Evolutionary conservation across 2,797 vertebrate species (phyloP).

Genomic region (Diplodus puntazzo): DNA sequence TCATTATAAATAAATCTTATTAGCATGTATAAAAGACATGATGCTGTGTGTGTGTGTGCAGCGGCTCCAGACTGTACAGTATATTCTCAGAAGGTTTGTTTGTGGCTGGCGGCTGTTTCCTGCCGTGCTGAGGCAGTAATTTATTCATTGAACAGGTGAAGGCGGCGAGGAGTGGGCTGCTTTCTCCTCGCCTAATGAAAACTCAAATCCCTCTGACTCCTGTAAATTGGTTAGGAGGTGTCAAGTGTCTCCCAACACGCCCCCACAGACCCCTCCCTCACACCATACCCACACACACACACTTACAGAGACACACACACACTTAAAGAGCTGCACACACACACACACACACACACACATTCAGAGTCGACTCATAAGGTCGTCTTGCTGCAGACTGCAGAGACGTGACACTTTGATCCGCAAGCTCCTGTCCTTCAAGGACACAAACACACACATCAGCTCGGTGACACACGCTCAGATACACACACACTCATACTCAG

Average conservation of each 20-base stretch:
- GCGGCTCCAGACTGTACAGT: slow-evolving; percentile 11
- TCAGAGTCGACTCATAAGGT: slow-evolving; percentile 38
- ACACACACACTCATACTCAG: not conserved
- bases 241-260: slow-evolving; percentile 63
- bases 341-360: slow-evolving; percentile 18
- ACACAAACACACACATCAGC: slow-evolving; percentile 15
- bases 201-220: slow-evolving; percentile 73
- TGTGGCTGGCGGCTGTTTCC: slow-evolving; percentile 53
- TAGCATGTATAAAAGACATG: not conserved
- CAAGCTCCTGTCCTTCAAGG: slow-evolving; percentile 47
- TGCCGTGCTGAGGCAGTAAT: slow-evolving; percentile 52
- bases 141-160: slow-evolving; percentile 83
- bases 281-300: not conserved
- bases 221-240: slow-evolving; percentile 78
- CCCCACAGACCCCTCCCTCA: slow-evolving; percentile 9
- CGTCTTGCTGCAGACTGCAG: slow-evolving; percentile 27
- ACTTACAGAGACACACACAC: not conserved
- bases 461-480: not conserved
- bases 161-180: slow-evolving; percentile 43
- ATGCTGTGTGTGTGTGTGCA: not conserved
- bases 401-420: slow-evolving; percentile 50
- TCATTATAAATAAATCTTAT: slow-evolving; percentile 5
- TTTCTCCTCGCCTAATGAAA: slow-evolving; percentile 73
- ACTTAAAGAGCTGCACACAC: slow-evolving; percentile 1
- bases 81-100: slow-evolving; percentile 20